These are phyloP conservation scores for Drosophila tani DNA, from an alignment of 1,140 invertebrate species.

Conservation along the genomic window DNA sequence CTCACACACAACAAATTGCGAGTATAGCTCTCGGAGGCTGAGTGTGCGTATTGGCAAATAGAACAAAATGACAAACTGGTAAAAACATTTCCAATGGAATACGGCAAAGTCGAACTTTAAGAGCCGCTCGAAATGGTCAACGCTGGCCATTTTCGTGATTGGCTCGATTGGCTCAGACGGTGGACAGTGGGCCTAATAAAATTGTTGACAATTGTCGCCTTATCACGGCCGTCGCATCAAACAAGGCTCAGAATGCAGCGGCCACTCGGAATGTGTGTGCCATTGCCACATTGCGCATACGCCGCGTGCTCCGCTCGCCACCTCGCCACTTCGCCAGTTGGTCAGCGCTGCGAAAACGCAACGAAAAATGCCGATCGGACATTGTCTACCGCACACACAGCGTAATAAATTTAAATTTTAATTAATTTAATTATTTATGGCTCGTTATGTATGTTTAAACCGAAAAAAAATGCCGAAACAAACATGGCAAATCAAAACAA, in stretches of 20 bases:
- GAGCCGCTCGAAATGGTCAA: constrained; percentile 67
- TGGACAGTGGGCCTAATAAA: constrained; percentile 62
- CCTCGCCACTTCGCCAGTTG: neutral
- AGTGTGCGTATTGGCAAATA: constrained; percentile 49
- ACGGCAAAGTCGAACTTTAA: constrained; percentile 72
- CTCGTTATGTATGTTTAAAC: constrained; percentile 54
- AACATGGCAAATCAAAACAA: constrained; percentile 17
- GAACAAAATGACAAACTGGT: constrained; percentile 60
- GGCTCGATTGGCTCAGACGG: constrained; percentile 68
- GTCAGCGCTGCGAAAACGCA: constrained; percentile 15
- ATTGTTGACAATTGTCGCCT: constrained; percentile 83
- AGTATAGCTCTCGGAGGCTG: constrained; percentile 26
- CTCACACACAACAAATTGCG: constrained; percentile 70
- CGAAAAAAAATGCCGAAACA: constrained; percentile 16
- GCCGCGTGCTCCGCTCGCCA: constrained; percentile 41
- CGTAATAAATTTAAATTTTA: constrained; percentile 81
- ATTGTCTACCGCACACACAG: constrained; percentile 60
- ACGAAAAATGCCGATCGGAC: constrained; percentile 43
- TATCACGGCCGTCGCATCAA: constrained; percentile 71
- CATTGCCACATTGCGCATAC: constrained; percentile 47
- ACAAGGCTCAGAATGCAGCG: constrained; percentile 69
- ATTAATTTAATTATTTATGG: constrained; percentile 83
- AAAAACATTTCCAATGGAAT: constrained; percentile 55
- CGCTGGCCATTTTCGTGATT: constrained; percentile 73
- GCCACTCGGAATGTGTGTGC: constrained; percentile 2